Base-by-base conservation (phyloP, 2,797 vertebrate species). In the Thaleichthys pacificus region DNA sequence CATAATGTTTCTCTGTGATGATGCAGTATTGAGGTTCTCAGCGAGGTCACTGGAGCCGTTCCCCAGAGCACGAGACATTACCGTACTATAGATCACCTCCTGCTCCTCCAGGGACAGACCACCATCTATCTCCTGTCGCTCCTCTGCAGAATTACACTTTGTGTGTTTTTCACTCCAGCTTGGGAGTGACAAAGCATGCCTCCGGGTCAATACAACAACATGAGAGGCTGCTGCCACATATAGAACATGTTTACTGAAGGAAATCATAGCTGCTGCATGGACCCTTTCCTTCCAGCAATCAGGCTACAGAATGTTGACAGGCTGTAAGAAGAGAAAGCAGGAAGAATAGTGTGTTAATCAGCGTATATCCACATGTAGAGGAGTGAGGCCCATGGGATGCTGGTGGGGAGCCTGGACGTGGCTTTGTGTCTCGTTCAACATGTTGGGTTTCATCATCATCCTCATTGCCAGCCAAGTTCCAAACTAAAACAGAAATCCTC, bases 21-120 rank as follows among this genome's bases (percentile, higher is more conserved):
- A 14, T 61, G 51, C n/a, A 32, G 54, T 79, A 67, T 67, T 28
- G 22, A 81, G 83, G 83, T 80, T 90, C 77, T 86, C 77, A 84
- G 78, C 79, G 71, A 85, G 84, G 89, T 84, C 87, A 89, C 78
- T 3, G 73, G 81, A 84, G 75, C 78, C 64, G 24, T 79, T 87
- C 87, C 80, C 77, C 30, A 85, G 82, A 81, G 80, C 76, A 80
- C 28, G 54, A 28, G 72, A 83, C 82, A 84, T 90, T 84, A 89
- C 72, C 35, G 74, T 66, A 78, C 69, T 66, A 65, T 73, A 73
- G 80, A 84, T 82, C 67, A 81, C 72, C 80, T 80, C 47, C 24
- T 66, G 28, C 51, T 42, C 70, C 64, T 56, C 51, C 1, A 35
- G 51, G 68, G 69, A 77, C 63, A 57, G 64, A 64, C 24, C 42